phyloP scores from a whole-genome alignment of 2,113 vertebrate genomes.

The Antidorcas marsupialis region DNA sequence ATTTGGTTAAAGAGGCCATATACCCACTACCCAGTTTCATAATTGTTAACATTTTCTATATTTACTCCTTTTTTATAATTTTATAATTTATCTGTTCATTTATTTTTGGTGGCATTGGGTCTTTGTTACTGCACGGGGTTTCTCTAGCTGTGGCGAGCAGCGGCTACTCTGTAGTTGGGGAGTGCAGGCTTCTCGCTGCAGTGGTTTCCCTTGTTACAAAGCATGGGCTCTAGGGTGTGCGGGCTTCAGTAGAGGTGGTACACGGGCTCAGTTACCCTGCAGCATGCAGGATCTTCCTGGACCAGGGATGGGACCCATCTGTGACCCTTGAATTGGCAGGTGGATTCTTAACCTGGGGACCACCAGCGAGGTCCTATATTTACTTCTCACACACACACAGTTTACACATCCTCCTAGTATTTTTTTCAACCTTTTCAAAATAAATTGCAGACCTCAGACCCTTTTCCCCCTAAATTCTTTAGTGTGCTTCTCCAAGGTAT shows the following conservation, averaged over 20 bases:
- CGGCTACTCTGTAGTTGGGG: not conserved
- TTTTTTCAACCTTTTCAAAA: conserved; percentile 17
- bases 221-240: not conserved
- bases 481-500: not conserved
- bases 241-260: not conserved
- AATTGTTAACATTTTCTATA: not conserved
- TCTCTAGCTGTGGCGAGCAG: not conserved
- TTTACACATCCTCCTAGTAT: not conserved
- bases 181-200: not conserved
- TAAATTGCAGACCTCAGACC: not conserved
- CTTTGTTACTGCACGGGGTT: not conserved
- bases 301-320: not conserved
- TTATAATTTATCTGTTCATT: not conserved
- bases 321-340: not conserved
- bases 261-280: not conserved
- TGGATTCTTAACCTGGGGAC: not conserved
- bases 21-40: not conserved
- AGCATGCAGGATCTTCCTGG: not conserved
- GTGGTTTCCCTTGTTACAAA: not conserved
- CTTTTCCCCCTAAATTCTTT: not conserved
- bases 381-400: not conserved
- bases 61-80: not conserved
- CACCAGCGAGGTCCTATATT: not conserved
- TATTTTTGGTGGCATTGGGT: not conserved
- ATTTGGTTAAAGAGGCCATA: not conserved